Evolutionary conservation across 2,113 vertebrate species (phyloP).

Genomic region (Pontoporia blainvillei): DNA sequence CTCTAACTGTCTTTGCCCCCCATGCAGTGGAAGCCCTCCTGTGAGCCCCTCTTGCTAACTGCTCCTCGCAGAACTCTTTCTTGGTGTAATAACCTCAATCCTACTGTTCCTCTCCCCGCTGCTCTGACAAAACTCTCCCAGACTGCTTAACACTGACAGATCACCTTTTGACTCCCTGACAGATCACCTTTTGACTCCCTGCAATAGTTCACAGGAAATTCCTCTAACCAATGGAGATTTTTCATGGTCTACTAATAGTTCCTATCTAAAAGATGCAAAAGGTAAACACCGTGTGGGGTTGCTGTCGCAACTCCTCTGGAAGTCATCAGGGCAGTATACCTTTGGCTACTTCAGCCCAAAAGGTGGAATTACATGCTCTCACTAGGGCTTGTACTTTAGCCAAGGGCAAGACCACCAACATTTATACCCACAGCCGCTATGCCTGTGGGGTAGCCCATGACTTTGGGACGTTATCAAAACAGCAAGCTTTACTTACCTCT

Average conservation of each 20-base stretch:
- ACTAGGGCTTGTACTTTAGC: neutral
- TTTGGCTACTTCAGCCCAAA: neutral
- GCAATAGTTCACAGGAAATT: neutral
- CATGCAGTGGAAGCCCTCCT: neutral
- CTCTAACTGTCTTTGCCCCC: neutral
- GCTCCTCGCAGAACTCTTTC: neutral
- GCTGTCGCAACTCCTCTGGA: neutral
- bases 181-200: neutral
- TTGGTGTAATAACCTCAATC: too few species aligned
- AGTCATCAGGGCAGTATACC: neutral
- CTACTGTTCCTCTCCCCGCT: rapidly evolving
- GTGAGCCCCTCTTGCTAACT: neutral
- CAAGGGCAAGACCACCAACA: neutral
- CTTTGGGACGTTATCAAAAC: neutral
- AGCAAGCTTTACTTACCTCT: neutral
- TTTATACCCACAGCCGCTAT: neutral
- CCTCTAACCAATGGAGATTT: neutral
- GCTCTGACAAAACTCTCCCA: neutral
- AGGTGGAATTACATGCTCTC: neutral
- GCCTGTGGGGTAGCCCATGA: neutral
- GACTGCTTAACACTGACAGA: neutral
- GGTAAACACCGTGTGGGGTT: neutral
- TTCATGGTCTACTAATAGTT: neutral
- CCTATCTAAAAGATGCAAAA: neutral
- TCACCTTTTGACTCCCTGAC: neutral